Conservation (phyloP, 2,113 vertebrate species). For the Cyphomyrus plagiostoma region DNA sequence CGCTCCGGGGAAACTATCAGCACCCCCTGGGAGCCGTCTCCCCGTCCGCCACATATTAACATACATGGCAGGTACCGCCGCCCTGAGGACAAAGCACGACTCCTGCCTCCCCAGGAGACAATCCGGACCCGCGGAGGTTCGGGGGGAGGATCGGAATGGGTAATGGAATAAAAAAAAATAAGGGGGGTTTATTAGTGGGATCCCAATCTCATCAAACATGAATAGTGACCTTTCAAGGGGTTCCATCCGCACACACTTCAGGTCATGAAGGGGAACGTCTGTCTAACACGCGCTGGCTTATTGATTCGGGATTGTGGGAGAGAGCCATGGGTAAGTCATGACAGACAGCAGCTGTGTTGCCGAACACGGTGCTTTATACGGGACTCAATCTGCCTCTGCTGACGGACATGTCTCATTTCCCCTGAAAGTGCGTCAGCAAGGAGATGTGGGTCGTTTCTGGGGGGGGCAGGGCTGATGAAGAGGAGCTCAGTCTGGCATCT, state of each 20-base stretch:
- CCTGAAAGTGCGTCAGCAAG: background rate
- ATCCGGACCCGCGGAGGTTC: background rate
- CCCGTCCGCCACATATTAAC: background rate
- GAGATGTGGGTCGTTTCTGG: background rate
- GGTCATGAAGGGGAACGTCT: constrained; percentile 29
- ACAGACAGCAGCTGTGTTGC: constrained; percentile 30
- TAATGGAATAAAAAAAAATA: constrained; percentile 1
- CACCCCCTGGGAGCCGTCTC: background rate
- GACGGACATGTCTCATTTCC: background rate
- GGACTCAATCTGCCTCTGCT: background rate
- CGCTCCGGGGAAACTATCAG: background rate
- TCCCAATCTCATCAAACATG: constrained; percentile 34
- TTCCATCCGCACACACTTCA: background rate
- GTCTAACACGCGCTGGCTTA: background rate
- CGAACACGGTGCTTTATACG: too few relatives aligned
- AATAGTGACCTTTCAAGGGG: constrained; percentile 37
- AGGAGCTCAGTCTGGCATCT: background rate
- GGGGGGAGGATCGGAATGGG: background rate
- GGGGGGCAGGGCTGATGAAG: background rate
- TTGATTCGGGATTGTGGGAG: background rate
- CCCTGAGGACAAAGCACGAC: background rate
- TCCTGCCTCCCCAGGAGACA: background rate
- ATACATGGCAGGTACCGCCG: background rate
- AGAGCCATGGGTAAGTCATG: background rate
- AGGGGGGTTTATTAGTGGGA: background rate